Base-by-base conservation (phyloP, 2,797 vertebrate genomes). In the Gallinago solitaria region DNA sequence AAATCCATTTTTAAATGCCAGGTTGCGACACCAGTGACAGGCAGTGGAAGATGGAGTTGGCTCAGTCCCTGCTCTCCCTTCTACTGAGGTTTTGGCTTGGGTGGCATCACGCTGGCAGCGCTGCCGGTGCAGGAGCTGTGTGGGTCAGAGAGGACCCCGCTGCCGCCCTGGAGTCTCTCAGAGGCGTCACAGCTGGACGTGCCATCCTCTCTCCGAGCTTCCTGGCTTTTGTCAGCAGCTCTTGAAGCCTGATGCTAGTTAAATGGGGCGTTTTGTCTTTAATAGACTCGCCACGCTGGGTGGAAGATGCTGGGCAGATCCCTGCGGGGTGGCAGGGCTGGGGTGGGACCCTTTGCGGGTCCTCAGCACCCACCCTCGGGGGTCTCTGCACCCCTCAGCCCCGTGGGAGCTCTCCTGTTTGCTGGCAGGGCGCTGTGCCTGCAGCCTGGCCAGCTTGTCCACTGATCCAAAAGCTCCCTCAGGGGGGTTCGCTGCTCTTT, bases 171-270 rank as follows among this genome's bases (percentile, higher is more conserved):
- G 74, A 76, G 48, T 24, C 73, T 83, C 77, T 84, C 69, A 6
- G 24, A 88, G 63, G 73, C 69, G 51, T 65, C 82, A 6, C 5
- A 14, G 70, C 33, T 83, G 83, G 83, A 92, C 1, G 32, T 80
- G 48, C 78, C 30, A 32, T 39, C 87, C 9, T 8, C 35, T 60
- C 7, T 3, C 71, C 20, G 69, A 53, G 43, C 82, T 79, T 86
- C 90, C 93, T 96, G 93, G 69, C 80, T 94, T 82, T 93, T 95
- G 71, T 97, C 94, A 92, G 70, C 43, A 71, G 68, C 81, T 87
- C 56, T 32, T 82, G 89, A 88, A 83, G 70, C 43, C 88, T 85
- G 90, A 69, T 5, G 0, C 70, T 97, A 94, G 90, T 94, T 95
- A 95, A 97, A 95, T 35, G 23, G 60, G 60, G 60, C 87, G 59